Conservation (phyloP, 2,113 vertebrate genomes). For the Ciconia boyciana region DNA sequence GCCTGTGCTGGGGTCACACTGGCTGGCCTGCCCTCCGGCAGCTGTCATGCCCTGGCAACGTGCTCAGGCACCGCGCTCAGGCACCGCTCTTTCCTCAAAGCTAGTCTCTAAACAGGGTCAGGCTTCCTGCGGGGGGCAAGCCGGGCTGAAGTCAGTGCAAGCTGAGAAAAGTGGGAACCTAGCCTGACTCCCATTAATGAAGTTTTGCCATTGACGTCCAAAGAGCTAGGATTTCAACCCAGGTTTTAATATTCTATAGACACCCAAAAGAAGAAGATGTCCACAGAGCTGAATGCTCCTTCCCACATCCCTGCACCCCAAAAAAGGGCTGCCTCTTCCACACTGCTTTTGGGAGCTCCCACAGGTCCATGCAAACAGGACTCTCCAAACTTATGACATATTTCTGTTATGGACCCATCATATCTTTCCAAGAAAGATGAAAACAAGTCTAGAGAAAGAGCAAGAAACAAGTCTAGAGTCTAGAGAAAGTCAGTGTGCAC, state of each 20-base stretch:
- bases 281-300: not conserved
- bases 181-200: fast-evolving
- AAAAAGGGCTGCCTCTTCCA: not conserved
- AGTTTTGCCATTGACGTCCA: fast-evolving
- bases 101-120: not conserved
- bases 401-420: not conserved
- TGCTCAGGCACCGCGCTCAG: fast-evolving
- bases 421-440: not conserved
- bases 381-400: not conserved
- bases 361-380: not conserved
- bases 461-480: too few species aligned
- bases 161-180: fast-evolving
- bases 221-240: not conserved
- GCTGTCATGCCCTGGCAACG: fast-evolving
- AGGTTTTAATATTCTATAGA: not conserved
- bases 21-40: fast-evolving
- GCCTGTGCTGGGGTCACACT: not conserved
- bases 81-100: not conserved
- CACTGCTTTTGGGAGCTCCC: not conserved
- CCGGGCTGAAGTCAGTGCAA: fast-evolving
- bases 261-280: not conserved
- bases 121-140: not conserved
- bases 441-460: not conserved
- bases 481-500: not conserved
- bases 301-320: not conserved